These are phyloP conservation scores for Cepaea hortensis DNA, from an alignment of 2,888 invertebrate species.

Conservation along the genomic window DNA sequence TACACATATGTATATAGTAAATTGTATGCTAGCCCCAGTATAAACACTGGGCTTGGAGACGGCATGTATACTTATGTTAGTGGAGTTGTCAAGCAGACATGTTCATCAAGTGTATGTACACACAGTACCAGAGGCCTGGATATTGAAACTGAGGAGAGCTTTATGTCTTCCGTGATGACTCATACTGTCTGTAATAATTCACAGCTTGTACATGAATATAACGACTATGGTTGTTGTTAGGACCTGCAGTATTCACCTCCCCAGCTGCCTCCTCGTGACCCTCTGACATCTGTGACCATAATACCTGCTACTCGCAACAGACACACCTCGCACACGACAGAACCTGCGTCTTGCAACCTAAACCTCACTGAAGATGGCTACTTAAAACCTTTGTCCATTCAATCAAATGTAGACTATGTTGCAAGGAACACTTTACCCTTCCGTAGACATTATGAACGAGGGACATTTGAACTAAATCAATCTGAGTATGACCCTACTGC, in stretches of 20 bases:
- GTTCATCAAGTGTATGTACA: too few species aligned
- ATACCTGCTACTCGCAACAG: not conserved
- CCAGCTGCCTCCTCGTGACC: slow-evolving; percentile 5
- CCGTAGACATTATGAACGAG: not conserved
- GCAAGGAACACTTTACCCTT: too few species aligned
- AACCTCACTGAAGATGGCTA: not conserved
- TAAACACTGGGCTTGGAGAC: not conserved
- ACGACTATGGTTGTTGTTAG: too few species aligned
- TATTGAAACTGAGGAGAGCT: not conserved
- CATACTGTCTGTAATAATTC: too few species aligned
- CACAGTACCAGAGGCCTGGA: not conserved
- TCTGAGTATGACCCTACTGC: not conserved
- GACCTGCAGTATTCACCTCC: not conserved
- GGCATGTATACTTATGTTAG: not conserved
- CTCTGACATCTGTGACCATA: too few species aligned
- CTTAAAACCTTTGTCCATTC: not conserved
- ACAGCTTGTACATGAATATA: too few species aligned
- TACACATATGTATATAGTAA: not conserved
- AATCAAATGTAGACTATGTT: too few species aligned
- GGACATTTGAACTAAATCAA: not conserved
- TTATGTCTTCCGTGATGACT: not conserved
- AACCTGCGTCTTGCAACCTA: too few species aligned
- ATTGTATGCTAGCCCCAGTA: not conserved
- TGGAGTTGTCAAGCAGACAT: too few species aligned
- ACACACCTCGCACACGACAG: not conserved